Evolutionary conservation across 2,797 vertebrate species (phyloP).

Genomic region (Sandelia bainsii): DNA sequence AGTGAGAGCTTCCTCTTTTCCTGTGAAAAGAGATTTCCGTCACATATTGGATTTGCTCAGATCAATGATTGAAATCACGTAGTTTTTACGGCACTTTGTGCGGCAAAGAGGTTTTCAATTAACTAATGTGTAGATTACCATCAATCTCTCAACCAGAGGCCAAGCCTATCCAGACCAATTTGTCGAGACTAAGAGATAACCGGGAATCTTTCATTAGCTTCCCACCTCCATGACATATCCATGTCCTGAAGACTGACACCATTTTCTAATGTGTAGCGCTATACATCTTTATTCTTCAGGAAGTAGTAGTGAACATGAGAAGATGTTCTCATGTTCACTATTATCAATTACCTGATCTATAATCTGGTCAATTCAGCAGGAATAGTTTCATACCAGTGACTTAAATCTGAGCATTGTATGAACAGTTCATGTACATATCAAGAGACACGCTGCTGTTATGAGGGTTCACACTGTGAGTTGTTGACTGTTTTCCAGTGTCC

Average conservation of each 20-base stretch:
- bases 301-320: background rate
- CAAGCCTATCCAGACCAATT: slow-evolving; percentile 57
- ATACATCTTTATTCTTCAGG: slow-evolving; percentile 50
- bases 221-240: slow-evolving; percentile 59
- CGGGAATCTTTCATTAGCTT: slow-evolving; percentile 75
- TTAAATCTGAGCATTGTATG: slow-evolving; percentile 16
- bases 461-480: slow-evolving; percentile 38
- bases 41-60: slow-evolving; percentile 83
- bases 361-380: slow-evolving; percentile 47
- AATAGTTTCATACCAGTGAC: slow-evolving; percentile 13
- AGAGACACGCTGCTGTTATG: background rate
- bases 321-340: slow-evolving; percentile 26
- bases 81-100: slow-evolving; percentile 81
- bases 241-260: slow-evolving; percentile 59
- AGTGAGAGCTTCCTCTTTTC: slow-evolving; percentile 74
- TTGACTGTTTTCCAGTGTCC: slow-evolving; percentile 80
- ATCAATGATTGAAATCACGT: slow-evolving; percentile 84
- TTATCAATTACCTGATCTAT: slow-evolving; percentile 49
- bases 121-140: slow-evolving; percentile 89
- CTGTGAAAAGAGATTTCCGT: slow-evolving; percentile 76
- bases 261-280: slow-evolving; percentile 22
- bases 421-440: slow-evolving; percentile 5
- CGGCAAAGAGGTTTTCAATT: slow-evolving; percentile 88
- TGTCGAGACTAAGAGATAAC: slow-evolving; percentile 70
- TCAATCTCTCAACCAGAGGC: slow-evolving; percentile 78